These are phyloP conservation scores for Tinea semifulvella DNA, from an alignment of 2,888 invertebrate genomes.

Conservation along the genomic window DNA sequence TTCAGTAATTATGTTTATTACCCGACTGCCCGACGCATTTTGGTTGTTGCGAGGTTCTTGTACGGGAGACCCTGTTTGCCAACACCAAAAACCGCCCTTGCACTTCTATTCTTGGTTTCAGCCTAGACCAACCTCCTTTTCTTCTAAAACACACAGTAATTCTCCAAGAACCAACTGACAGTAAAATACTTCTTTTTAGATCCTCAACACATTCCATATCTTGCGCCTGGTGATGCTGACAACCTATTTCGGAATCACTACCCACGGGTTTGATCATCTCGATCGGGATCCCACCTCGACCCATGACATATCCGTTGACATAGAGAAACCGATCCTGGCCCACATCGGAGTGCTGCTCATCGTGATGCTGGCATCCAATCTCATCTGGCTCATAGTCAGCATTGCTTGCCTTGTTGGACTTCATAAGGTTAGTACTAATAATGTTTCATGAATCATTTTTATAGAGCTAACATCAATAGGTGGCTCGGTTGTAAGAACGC, in stretches of 20 bases:
- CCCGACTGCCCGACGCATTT: no score
- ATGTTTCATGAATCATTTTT: no score
- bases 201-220: conserved; percentile 27
- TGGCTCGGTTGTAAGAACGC: no score
- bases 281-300: conserved; percentile 22
- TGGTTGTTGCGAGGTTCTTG: no score
- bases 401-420: conserved; percentile 32
- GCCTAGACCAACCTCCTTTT: no score
- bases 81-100: no score
- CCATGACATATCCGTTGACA: conserved; percentile 20
- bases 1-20: no score
- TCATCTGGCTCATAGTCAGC: conserved; percentile 28
- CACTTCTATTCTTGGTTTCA: no score
- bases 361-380: conserved; percentile 24
- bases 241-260: conserved; percentile 24
- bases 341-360: conserved; percentile 25
- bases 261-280: conserved; percentile 29
- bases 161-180: no score
- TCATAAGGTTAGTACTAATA: conserved; percentile 28
- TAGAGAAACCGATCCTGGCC: conserved; percentile 22
- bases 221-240: conserved; percentile 23
- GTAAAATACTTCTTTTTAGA: conserved; percentile 25
- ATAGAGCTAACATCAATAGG: no score
- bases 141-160: no score
- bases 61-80: no score